Evolutionary conservation across 2,888 invertebrate species (phyloP).

Genomic region (Agapetus fuscipes): DNA sequence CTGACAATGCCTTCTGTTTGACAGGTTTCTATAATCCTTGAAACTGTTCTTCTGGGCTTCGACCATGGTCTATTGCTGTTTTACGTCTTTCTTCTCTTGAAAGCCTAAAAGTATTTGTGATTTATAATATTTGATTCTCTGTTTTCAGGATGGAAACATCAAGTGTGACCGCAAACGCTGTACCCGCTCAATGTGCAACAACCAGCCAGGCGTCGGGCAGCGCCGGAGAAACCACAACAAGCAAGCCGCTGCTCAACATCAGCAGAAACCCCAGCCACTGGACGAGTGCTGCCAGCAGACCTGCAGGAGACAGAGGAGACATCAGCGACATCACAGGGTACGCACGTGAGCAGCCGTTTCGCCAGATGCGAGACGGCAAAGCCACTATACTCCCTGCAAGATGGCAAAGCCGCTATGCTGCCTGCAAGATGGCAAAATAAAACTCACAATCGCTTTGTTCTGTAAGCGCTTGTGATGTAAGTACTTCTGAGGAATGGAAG

Average conservation of each 20-base stretch:
- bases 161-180: conserved; percentile 76
- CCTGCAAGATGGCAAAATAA: too few relatives aligned
- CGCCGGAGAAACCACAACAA: conserved; percentile 2
- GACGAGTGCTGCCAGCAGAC: conserved; percentile 51
- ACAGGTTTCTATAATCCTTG: too few relatives aligned
- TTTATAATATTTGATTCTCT: too few relatives aligned
- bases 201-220: conserved; percentile 21
- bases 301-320: conserved; percentile 40
- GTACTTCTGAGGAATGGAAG: too few relatives aligned
- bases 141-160: conserved; percentile 64
- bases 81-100: too few relatives aligned
- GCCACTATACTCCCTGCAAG: conserved; percentile 1
- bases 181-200: conserved; percentile 59
- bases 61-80: too few relatives aligned
- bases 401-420: too few relatives aligned
- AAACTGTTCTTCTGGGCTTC: too few relatives aligned
- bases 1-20: too few relatives aligned
- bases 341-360: conserved; percentile 33
- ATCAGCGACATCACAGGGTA: conserved; percentile 40
- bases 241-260: conserved; percentile 8
- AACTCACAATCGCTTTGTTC: too few relatives aligned
- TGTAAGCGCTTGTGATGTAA: too few relatives aligned
- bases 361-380: conserved; percentile 28
- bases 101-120: background rate
- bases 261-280: conserved; percentile 31